Evolutionary conservation across 2,888 invertebrate genomes (phyloP).

Genomic region (Euspilapteryx auroguttella): DNA sequence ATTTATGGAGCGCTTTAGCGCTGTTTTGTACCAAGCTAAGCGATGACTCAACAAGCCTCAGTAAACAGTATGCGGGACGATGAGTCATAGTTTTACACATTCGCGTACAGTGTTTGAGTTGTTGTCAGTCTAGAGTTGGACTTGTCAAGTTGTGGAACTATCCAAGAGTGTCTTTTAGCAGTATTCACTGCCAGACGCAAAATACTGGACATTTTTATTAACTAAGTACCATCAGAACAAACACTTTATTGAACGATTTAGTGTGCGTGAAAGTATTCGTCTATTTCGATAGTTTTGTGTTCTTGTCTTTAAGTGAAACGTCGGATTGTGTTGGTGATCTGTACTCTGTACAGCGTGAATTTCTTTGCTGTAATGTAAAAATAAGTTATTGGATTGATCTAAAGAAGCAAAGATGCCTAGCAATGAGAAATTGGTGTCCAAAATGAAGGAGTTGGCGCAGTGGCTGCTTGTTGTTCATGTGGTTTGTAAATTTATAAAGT

Average conservation of each 20-base stretch:
- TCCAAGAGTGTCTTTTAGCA: conserved; percentile 49
- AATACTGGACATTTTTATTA: conserved; percentile 18
- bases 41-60: conserved; percentile 58
- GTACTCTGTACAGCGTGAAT: conserved; percentile 48
- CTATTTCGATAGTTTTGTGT: conserved; percentile 40
- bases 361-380: conserved; percentile 31
- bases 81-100: conserved; percentile 63
- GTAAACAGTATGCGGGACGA: conserved; percentile 63
- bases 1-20: conserved; percentile 35
- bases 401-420: conserved; percentile 45
- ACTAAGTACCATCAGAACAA: too few species aligned
- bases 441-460: conserved; percentile 46
- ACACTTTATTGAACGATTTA: conserved; percentile 31
- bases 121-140: conserved; percentile 59
- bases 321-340: conserved; percentile 49
- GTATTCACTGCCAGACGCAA: conserved; percentile 44
- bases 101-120: conserved; percentile 60
- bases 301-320: conserved; percentile 53
- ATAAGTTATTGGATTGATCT: conserved; percentile 12
- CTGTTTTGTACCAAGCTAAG: conserved; percentile 19
- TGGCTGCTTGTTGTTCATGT: conserved; percentile 52
- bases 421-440: conserved; percentile 46
- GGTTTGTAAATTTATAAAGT: too few species aligned
- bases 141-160: conserved; percentile 43
- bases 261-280: conserved; percentile 50